Percentiles rank a stretch among this genome's conserved stretches.
These are phyloP conservation scores for Suillia variegata DNA, from an alignment of 2,888 invertebrate species.

Conservation along the genomic window DNA sequence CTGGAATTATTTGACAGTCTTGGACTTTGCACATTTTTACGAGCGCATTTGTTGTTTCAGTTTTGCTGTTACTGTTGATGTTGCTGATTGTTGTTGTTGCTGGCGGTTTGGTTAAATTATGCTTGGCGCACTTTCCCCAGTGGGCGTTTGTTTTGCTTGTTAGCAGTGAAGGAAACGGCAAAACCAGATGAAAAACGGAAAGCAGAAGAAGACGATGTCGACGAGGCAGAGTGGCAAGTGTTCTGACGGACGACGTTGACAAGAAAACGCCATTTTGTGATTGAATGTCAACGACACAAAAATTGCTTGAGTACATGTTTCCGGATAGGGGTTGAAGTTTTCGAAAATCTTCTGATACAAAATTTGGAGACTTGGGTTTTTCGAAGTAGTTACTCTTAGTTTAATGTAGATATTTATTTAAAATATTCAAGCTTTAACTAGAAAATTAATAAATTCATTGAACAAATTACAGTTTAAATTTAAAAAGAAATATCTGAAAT, in stretches of 20 bases:
- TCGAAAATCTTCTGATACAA: too few relatives aligned
- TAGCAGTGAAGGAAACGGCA: neutral
- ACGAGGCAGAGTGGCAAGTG: constrained; percentile 20
- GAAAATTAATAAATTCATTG: too few relatives aligned
- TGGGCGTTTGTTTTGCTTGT: constrained; percentile 7
- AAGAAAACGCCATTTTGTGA: constrained; percentile 57
- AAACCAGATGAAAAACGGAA: neutral
- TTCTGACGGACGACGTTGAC: constrained; percentile 52
- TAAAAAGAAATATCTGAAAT: too few relatives aligned
- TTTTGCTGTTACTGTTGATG: neutral
- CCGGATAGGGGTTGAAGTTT: too few relatives aligned
- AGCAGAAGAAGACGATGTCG: neutral
- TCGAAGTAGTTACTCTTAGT: too few relatives aligned
- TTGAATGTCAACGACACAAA: constrained; percentile 47
- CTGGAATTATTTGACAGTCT: constrained; percentile 58
- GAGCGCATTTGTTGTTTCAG: constrained; percentile 31
- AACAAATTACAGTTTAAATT: too few relatives aligned
- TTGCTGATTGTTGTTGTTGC: neutral
- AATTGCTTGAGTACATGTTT: neutral
- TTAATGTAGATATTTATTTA: too few relatives aligned
- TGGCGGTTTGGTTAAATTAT: neutral
- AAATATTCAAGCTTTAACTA: too few relatives aligned
- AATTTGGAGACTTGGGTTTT: too few relatives aligned
- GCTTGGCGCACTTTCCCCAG: neutral
- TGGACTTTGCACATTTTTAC: constrained; percentile 52